Evolutionary conservation across 1,140 invertebrate genomes (phyloP).

Genomic region (Apocrypta bakeri): DNA sequence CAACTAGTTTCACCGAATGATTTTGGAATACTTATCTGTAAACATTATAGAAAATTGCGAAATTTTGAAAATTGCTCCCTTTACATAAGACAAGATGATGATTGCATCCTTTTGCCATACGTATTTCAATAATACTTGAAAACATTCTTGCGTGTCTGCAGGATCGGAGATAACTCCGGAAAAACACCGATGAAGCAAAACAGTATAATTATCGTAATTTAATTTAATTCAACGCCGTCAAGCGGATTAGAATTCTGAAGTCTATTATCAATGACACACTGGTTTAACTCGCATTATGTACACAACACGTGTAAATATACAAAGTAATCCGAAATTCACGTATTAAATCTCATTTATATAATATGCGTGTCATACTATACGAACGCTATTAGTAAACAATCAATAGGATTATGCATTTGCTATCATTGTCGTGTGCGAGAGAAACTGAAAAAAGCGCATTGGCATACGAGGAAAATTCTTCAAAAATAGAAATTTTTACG

Average conservation of each 20-base stretch:
- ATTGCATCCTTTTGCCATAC: background rate
- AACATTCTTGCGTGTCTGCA: no score
- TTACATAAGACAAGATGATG: background rate
- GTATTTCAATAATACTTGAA: background rate
- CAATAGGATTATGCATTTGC: background rate
- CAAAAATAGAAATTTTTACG: no score
- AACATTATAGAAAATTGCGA: background rate
- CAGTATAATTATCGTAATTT: background rate
- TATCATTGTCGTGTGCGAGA: background rate
- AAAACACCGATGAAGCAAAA: background rate
- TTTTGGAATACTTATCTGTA: no score
- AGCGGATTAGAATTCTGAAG: background rate
- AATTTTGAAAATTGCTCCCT: background rate
- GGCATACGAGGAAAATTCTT: no score
- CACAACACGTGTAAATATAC: background rate
- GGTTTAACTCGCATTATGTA: background rate
- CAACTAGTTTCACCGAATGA: no score
- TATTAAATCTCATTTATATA: no score
- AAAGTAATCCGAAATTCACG: no score
- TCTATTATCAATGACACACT: conserved; percentile 4
- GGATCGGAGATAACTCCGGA: background rate
- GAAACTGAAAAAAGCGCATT: no score
- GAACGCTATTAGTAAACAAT: no score
- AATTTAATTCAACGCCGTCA: background rate
- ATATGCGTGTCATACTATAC: no score